These are phyloP conservation scores for Andrena chrysosceles DNA, from an alignment of 2,888 invertebrate genomes.

Conservation along the genomic window DNA sequence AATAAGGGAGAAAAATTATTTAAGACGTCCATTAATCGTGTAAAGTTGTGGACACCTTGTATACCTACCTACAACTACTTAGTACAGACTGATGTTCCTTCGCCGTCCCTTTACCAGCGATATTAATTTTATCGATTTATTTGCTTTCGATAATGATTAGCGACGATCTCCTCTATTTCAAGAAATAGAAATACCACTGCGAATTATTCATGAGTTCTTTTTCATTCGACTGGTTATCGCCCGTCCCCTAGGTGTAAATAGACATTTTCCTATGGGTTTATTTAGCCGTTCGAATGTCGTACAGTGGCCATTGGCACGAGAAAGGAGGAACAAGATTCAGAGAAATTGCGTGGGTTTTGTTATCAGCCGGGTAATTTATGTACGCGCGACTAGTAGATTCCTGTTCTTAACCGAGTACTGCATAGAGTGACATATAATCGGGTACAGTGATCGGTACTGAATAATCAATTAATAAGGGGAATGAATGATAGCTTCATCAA, in stretches of 20 bases:
- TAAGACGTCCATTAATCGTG: too few species aligned
- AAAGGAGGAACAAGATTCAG: slow-evolving; percentile 52
- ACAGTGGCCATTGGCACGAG: slow-evolving; percentile 28
- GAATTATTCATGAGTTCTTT: slow-evolving; percentile 46
- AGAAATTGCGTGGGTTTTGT: slow-evolving; percentile 63
- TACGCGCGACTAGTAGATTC: slow-evolving; percentile 53
- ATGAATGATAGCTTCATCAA: slow-evolving; percentile 57
- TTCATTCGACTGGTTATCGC: slow-evolving; percentile 41
- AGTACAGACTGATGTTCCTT: not conserved
- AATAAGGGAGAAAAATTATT: not conserved
- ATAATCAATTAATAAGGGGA: slow-evolving; percentile 62
- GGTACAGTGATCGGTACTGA: slow-evolving; percentile 43
- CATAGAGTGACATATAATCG: slow-evolving; percentile 51
- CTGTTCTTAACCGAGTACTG: slow-evolving; percentile 48
- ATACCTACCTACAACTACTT: not conserved
- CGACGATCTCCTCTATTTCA: slow-evolving; percentile 1
- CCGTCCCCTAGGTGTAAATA: slow-evolving; percentile 40
- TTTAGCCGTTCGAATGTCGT: slow-evolving; percentile 39
- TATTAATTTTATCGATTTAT: not conserved
- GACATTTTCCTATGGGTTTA: slow-evolving; percentile 33
- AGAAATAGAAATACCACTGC: not conserved
- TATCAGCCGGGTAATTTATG: slow-evolving; percentile 64
- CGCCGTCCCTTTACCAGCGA: not conserved
- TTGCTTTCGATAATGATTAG: slow-evolving; percentile 29
- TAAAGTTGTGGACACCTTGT: too few species aligned